A percentile compares a stretch with the other conserved stretches of the same genome.
Evolutionary conservation across 1,140 invertebrate genomes (phyloP).

Genomic region (Leptonema lineaticorne): DNA sequence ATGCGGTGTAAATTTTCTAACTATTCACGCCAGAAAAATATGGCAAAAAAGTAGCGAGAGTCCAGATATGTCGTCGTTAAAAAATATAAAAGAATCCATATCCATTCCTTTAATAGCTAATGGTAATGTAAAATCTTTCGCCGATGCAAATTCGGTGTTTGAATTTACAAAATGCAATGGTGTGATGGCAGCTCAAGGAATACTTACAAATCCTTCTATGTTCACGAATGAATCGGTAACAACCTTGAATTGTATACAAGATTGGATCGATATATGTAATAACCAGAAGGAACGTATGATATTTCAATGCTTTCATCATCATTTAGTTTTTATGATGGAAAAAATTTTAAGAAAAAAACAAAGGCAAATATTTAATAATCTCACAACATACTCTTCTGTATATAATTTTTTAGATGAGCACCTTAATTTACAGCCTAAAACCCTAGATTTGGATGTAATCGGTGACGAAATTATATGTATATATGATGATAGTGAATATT

Average conservation of each 20-base stretch:
- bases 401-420: constrained; percentile 68
- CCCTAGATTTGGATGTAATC: constrained; percentile 45
- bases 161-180: constrained; percentile 73
- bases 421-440: constrained; percentile 53
- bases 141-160: constrained; percentile 69
- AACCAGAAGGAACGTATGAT: constrained; percentile 56
- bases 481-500: constrained; percentile 37
- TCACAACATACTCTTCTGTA: constrained; percentile 69
- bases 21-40: constrained; percentile 88
- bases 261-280: constrained; percentile 80
- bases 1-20: constrained; percentile 84
- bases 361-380: constrained; percentile 75
- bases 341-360: constrained; percentile 71
- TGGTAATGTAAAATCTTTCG: constrained; percentile 78
- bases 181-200: constrained; percentile 85
- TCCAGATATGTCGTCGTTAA: constrained; percentile 73
- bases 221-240: constrained; percentile 72
- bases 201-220: constrained; percentile 88
- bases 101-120: constrained; percentile 86
- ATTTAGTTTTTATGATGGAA: constrained; percentile 92
- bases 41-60: constrained; percentile 75
- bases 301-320: constrained; percentile 88
- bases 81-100: constrained; percentile 70
- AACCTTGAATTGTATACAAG: constrained; percentile 74
- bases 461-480: constrained; percentile 42